Evolutionary conservation across 35 echinoderm and acorn worm species (phyloP).

Genomic region (Apostichopus parvimensis): DNA sequence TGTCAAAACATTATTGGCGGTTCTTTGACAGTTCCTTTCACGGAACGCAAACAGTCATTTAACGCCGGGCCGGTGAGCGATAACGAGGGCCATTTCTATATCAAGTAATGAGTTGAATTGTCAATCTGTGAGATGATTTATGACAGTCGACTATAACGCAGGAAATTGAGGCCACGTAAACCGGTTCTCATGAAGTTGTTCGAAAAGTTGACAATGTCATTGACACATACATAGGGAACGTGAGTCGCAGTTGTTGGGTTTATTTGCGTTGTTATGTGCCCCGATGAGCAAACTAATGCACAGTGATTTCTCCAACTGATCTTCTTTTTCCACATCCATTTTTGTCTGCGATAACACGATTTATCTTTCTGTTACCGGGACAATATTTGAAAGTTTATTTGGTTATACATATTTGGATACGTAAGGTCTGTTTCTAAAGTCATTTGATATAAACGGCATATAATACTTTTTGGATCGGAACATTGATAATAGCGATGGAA

Average conservation of each 20-base stretch:
- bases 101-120: constrained; percentile 15
- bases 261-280: too few relatives aligned
- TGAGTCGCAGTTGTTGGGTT: too few relatives aligned
- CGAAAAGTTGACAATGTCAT: not conserved
- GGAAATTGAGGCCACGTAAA: not conserved
- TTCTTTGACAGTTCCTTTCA: constrained; percentile 27
- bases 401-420: constrained; percentile 1
- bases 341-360: too few relatives aligned
- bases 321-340: too few relatives aligned
- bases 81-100: constrained; percentile 3
- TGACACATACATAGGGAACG: too few relatives aligned
- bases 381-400: not conserved
- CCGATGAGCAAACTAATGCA: too few relatives aligned
- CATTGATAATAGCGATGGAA: not conserved
- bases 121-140: constrained; percentile 20
- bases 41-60: constrained; percentile 46
- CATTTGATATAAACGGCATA: not conserved
- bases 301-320: too few relatives aligned
- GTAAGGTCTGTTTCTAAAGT: constrained; percentile 9
- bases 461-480: not conserved
- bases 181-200: not conserved
- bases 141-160: not conserved
- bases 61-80: constrained; percentile 29
- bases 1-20: constrained; percentile 45
- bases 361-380: too few relatives aligned